Evolutionary conservation across 2,888 invertebrate species (phyloP).

Genomic region (Zaprionus obscuricornis): DNA sequence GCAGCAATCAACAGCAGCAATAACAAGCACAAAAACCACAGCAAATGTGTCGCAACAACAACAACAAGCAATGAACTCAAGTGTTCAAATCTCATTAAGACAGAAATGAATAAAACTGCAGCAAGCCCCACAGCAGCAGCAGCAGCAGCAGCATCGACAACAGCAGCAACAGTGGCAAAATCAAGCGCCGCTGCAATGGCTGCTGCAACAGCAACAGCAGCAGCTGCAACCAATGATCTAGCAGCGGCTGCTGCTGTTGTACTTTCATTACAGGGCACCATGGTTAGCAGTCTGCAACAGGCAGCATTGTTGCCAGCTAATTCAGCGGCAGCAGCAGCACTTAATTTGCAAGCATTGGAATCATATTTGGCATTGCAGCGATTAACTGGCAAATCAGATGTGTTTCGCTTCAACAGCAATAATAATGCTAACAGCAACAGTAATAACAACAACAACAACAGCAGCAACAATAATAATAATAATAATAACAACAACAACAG

Average conservation of each 20-base stretch:
- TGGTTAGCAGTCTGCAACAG: conserved; percentile 93
- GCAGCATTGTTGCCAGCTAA: conserved; percentile 92
- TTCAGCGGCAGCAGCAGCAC: conserved; percentile 92
- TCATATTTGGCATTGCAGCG: conserved; percentile 93
- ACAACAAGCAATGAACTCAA: conserved; percentile 36
- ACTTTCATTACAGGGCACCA: conserved; percentile 91
- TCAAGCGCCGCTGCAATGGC: conserved; percentile 63
- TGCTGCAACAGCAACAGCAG: conserved; percentile 67
- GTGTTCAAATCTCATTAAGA: conserved; percentile 20
- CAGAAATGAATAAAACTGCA: conserved; percentile 36
- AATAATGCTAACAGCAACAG: conserved; percentile 24
- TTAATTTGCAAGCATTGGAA: conserved; percentile 93
- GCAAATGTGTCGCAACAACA: conserved; percentile 30
- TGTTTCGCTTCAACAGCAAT: conserved; percentile 84
- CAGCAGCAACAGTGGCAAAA: conserved; percentile 35
- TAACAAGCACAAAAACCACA: conserved; percentile 27
- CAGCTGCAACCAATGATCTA: conserved; percentile 85
- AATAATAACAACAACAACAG: conserved; percentile 34
- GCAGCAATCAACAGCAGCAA: conserved; percentile 35
- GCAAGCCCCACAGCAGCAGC: conserved; percentile 30
- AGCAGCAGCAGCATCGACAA: conserved; percentile 12
- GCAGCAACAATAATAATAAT: conserved; percentile 26
- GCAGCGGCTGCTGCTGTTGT: conserved; percentile 88
- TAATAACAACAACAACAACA: conserved; percentile 20
- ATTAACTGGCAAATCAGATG: conserved; percentile 88